A percentile compares a stretch with the other conserved stretches of the same genome.
phyloP scores from a whole-genome alignment of 1,140 invertebrate genomes.

The Anagrus nilaparvatae region DNA sequence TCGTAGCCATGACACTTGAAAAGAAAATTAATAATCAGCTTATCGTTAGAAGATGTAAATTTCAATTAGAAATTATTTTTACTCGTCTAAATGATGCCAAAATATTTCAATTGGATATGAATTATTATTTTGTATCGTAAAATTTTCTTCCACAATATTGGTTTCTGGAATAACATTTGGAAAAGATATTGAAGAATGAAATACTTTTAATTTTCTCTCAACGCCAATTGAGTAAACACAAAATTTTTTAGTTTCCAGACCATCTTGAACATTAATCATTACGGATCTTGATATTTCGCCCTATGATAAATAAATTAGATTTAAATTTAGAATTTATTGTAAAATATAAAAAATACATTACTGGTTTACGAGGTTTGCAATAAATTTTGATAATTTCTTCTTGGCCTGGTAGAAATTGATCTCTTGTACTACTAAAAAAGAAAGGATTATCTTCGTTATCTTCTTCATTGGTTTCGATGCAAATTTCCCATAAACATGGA shows the following conservation, averaged over 20 bases:
- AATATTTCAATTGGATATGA: constrained; percentile 34
- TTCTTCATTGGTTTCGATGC: constrained; percentile 13
- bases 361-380: constrained; percentile 24
- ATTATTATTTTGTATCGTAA: constrained; percentile 34
- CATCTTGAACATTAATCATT: constrained; percentile 25
- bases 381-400: constrained; percentile 20
- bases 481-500: constrained; percentile 29
- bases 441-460: constrained; percentile 21
- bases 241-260: constrained; percentile 21
- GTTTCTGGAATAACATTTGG: constrained; percentile 29
- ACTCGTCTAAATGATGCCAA: constrained; percentile 39
- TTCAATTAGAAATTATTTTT: constrained; percentile 9
- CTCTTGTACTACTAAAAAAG: constrained; percentile 12
- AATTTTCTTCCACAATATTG: constrained; percentile 18
- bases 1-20: constrained; percentile 23
- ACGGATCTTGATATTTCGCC: constrained; percentile 25
- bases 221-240: constrained; percentile 30
- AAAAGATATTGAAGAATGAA: constrained; percentile 27
- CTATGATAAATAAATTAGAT: constrained; percentile 12
- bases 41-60: not conserved
- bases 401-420: constrained; percentile 15
- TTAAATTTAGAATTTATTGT: constrained; percentile 9
- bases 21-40: not conserved
- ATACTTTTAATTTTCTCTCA: constrained; percentile 30
- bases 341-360: constrained; percentile 16